Evolutionary conservation across 1,140 invertebrate genomes (phyloP).

Genomic region (Lutraria rhynchaena): DNA sequence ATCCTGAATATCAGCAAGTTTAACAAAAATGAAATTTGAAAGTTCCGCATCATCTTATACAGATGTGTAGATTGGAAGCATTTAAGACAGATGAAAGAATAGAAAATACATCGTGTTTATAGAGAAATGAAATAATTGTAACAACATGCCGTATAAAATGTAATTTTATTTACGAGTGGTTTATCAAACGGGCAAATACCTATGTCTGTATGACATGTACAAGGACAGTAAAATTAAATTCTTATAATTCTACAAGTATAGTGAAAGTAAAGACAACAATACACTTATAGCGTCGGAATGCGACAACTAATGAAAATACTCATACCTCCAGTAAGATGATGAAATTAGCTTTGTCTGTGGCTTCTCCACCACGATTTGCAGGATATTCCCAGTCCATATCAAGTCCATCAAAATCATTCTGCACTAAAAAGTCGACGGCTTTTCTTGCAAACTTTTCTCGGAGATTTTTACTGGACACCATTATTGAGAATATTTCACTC

Average conservation of each 20-base stretch:
- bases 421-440: conserved; percentile 94
- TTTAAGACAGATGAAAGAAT: too few relatives aligned
- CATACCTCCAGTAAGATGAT: conserved; percentile 63
- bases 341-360: conserved; percentile 65
- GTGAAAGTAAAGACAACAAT: background rate
- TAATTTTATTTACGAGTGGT: background rate
- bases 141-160: background rate
- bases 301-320: too few relatives aligned
- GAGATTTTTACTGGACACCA: conserved; percentile 83
- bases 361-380: conserved; percentile 56
- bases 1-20: background rate
- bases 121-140: background rate
- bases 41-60: background rate
- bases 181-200: background rate
- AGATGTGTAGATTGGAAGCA: background rate
- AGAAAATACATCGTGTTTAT: too few relatives aligned
- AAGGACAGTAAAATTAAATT: background rate
- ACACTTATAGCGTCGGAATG: background rate
- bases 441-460: conserved; percentile 92
- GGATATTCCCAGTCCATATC: conserved; percentile 99
- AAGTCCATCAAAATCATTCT: conserved; percentile 96
- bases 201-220: background rate
- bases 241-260: background rate
- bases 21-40: background rate
- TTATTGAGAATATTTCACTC: conserved; percentile 90